Base-by-base conservation (phyloP, 2,797 vertebrate species). In the Macropodus opercularis region DNA sequence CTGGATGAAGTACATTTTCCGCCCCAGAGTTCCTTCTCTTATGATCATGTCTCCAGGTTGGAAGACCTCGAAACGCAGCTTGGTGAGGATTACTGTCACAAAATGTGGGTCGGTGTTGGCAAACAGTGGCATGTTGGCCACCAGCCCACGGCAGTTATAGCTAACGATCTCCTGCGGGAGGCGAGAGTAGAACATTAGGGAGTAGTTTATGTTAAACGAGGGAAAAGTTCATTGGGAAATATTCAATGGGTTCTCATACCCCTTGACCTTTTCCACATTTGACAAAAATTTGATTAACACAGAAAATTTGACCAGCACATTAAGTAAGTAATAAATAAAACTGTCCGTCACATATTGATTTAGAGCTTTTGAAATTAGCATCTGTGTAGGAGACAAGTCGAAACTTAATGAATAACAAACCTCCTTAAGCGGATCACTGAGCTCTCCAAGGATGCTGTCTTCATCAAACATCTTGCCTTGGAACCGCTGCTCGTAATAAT, bases 381-480 rank as follows among this genome's bases (percentile, higher is more conserved):
- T 49, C 9, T 38, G 6, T 44, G 24, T 43, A 34, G 4, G 12
- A 35, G 5, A 13, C 11, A 31, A 1, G 10, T 39, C 4, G 3
- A 38, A 15, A 17, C 10, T 51, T 50, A 6, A 54, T 22, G 29
- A 49, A 53, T 8, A 29, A 52, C 90, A 62, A 58, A 98, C 97
- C 96, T 99, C 96, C 1, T 95, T 93, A 15, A 98, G 89, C 0
- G 96, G 97, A 79, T 97, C 96, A 0, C 93, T 98, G 74, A 99
- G 96, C 79, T 98, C 97, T 55, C 90, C 96, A 0, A 99, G 89
- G 83, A 99, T 99, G 76, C 94, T 97, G 88, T 96, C 95, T 76
- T 98, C 97, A 0, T 99, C 95, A 0, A 99, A 99, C 94, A 99
- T 99, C 91, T 99, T 99, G 73, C 97, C 97, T 81, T 99, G 96